A percentile compares a stretch with the other conserved stretches of the same genome.
Evolutionary conservation across 2,797 vertebrate genomes (phyloP).

Genomic region (Paedocypris micromegethes): DNA sequence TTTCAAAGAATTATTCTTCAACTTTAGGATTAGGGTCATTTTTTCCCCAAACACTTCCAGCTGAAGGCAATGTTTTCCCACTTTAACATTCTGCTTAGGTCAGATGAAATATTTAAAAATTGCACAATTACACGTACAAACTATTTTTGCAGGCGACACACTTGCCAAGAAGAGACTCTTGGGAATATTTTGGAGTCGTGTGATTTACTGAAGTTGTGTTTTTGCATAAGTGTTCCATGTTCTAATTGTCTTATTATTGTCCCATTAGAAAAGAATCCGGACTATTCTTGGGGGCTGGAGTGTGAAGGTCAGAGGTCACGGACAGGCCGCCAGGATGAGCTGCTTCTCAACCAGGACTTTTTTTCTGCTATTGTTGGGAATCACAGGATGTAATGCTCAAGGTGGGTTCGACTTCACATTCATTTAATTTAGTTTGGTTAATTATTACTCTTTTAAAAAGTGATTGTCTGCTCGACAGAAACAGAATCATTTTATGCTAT

Average conservation of each 20-base stretch:
- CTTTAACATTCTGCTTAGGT: neutral
- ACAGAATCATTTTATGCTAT: slow-evolving; percentile 8
- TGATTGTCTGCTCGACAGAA: neutral
- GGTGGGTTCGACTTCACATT: slow-evolving; percentile 55
- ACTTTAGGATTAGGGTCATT: neutral
- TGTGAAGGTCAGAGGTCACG: slow-evolving; percentile 29
- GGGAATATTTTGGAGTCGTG: neutral
- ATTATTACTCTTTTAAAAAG: no score
- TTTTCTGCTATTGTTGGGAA: slow-evolving; percentile 59
- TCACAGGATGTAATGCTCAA: slow-evolving; percentile 55
- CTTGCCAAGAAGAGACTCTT: neutral
- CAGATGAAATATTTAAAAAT: neutral
- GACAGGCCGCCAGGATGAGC: slow-evolving; percentile 49
- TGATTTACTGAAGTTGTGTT: neutral
- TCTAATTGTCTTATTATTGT: slow-evolving; percentile 1
- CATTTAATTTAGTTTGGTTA: no score
- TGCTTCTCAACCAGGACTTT: slow-evolving; percentile 52
- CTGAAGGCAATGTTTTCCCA: neutral
- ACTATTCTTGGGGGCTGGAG: slow-evolving; percentile 42
- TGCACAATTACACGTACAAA: neutral
- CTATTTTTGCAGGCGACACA: no score
- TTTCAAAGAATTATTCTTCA: no score
- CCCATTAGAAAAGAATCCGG: slow-evolving; percentile 38
- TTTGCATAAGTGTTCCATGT: slow-evolving; percentile 6
- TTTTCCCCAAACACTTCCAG: neutral